Evolutionary conservation across 2,113 vertebrate genomes (phyloP), one percentile per base, ranked within the genome.

Genomic region (Eudyptes chrysolophus): DNA sequence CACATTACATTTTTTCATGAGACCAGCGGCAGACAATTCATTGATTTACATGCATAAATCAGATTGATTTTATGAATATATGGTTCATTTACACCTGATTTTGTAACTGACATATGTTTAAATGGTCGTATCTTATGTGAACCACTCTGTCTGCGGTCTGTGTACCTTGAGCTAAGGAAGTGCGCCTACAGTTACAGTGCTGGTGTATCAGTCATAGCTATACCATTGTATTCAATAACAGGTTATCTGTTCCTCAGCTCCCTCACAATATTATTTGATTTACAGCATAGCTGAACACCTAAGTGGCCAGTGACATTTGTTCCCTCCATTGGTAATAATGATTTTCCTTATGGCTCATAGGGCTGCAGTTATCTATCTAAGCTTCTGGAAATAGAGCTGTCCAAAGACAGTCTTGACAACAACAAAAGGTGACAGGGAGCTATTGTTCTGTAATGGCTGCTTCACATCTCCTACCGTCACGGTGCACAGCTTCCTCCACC

Each of bases 51-150:
- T 57, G 61, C 69, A 89, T 71, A 60, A 91, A 95, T 64, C 46
- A 78, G 27, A 84, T 64, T 74, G 78, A 89, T 91, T 90, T 92
- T 48, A 87, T 62, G 55, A 81, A 32, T n/a, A 70, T 46, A 87
- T 71, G 60, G 55, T 84, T 87, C 34, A 66, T 91, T 81, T 91
- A 78, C 21, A 95, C 57, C 74, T 14, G 0, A 11, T 95, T 97
- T 96, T 96, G 94, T 97, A 96, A 97, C 96, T 96, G 94, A 96
- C 97, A 96, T 95, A 96, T 96, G 92, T 96, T 97, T 75, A 60
- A 89, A 87, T 12, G 32, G 16, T 77, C 58, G 71, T 94, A 44
- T 60, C 82, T 54, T 78, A 78, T 24, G 10, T 68, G 77, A 94
- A 68, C 42, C 51, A 40, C 30, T 49, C 65, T 75, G 48, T 52